Percentiles rank a stretch among this genome's conserved stretches.
These are phyloP conservation scores for Ectropis grisescens DNA, from an alignment of 1,140 invertebrate genomes.

Conservation along the genomic window DNA sequence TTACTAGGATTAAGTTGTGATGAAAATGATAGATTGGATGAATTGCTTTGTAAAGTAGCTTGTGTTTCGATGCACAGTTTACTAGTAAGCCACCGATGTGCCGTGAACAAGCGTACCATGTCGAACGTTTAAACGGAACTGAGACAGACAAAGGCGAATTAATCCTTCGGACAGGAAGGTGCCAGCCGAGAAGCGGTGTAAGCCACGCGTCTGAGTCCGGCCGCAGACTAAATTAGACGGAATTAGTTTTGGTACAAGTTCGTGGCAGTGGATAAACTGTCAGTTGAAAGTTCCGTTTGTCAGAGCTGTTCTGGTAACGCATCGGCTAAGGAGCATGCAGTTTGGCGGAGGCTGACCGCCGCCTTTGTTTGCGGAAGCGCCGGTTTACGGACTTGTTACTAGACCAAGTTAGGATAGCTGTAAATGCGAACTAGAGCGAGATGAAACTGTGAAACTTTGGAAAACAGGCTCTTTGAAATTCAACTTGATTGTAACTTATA, in stretches of 20 bases:
- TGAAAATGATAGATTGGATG: no score
- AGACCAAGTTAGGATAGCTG: no score
- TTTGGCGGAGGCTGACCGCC: constrained; percentile 1
- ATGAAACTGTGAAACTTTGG: no score
- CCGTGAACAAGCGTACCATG: constrained; percentile 2
- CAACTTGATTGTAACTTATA: no score
- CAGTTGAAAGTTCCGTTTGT: constrained; percentile 12
- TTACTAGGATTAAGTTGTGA: no score
- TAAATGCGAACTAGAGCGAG: no score
- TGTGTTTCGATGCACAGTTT: no score
- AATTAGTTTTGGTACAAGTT: constrained; percentile 30
- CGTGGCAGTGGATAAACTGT: constrained; percentile 14
- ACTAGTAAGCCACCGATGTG: no score
- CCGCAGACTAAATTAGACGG: constrained; percentile 18
- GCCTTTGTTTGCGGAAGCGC: constrained; percentile 6
- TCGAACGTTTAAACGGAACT: constrained; percentile 6
- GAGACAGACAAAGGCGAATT: constrained; percentile 18
- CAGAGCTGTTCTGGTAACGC: constrained; percentile 8
- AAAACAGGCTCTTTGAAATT: no score
- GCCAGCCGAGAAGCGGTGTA: constrained; percentile 11
- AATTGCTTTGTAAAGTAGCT: no score
- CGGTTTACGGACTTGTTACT: no score
- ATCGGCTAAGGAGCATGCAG: constrained; percentile 6
- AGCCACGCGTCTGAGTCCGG: constrained; percentile 9
- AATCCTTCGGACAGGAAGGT: constrained; percentile 18